Base-by-base conservation (phyloP, 2,113 vertebrate genomes). In the Pseudolaguvia tuberculata region DNA sequence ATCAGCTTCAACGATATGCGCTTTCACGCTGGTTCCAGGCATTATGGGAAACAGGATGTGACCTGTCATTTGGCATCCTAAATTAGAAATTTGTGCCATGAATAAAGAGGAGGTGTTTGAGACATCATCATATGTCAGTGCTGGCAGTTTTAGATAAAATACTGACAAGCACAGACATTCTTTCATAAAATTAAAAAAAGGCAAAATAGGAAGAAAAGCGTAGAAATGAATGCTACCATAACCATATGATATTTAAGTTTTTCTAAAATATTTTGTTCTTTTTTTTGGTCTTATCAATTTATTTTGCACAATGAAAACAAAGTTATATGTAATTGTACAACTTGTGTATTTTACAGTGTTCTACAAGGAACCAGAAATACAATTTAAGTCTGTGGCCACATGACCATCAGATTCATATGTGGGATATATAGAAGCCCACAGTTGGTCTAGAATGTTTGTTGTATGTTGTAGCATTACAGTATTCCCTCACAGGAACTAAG, bases 1-100 rank as follows among this genome's bases (percentile, higher is more conserved):
- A 82, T 81, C 86, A 58, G 81, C 80, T 73, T 81, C 47, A 70
- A 70, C 65, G 5, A 79, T 84, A 86, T 87, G 87, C 85, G 47
- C 63, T 56, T 10, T 61, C 87, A 88, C 82, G 81, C 59, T 69
- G 81, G 73, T 73, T 83, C 73, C 27, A 72, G 80, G 75, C 74
- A 62, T 85, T 70, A 80, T 67, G 73, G 77, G 78, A 70, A 21
- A 52, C 47, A 42, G 29, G 65, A 50, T 17, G 11, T 18, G 59
- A 67, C 45, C 59, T 57, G 53, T 75, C 70, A 78, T 67, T 58
- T 45, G 71, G 58, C 29, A 18, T 27, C 39, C 50, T 57, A 29
- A 58, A n/a, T 62, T 18, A 56, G 56, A 17, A 61, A 73, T 53
- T 11, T 51, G 61, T 18, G 68, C 65, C 21, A 63, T 39, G 70